Evolutionary conservation across 1,140 invertebrate species (phyloP).

Genomic region (Calephelis virginiensis): DNA sequence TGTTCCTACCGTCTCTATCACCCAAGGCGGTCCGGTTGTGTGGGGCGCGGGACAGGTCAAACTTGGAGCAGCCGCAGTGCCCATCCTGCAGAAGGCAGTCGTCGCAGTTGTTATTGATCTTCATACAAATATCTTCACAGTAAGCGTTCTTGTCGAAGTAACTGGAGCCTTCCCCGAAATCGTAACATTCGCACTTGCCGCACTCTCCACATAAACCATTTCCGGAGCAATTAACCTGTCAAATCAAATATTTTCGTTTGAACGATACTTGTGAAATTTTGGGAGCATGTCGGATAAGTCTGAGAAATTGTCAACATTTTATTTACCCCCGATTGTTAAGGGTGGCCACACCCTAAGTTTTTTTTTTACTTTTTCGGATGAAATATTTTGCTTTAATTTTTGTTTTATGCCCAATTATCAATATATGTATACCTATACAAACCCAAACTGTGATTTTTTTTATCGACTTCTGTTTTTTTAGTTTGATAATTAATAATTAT

Average conservation of each 20-base stretch:
- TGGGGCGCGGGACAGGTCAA: constrained; percentile 27
- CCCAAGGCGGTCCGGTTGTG: constrained; percentile 37
- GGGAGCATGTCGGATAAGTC: too few species aligned
- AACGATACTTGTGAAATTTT: too few species aligned
- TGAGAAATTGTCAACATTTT: too few species aligned
- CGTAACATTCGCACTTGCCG: constrained; percentile 47
- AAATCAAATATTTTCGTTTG: neutral
- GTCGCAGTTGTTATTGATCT: constrained; percentile 41
- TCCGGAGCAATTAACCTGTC: constrained; percentile 40
- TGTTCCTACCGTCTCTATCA: constrained; percentile 37
- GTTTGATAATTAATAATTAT: too few species aligned
- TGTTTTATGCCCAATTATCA: too few species aligned
- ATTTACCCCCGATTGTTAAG: too few species aligned
- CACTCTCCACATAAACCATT: constrained; percentile 52
- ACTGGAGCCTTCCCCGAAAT: constrained; percentile 43
- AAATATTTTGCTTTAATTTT: too few species aligned
- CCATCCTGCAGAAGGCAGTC: constrained; percentile 38
- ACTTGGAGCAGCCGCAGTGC: constrained; percentile 33
- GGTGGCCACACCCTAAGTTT: too few species aligned
- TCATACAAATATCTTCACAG: constrained; percentile 57
- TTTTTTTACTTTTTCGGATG: too few species aligned
- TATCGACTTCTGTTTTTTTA: too few species aligned
- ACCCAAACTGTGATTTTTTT: too few species aligned
- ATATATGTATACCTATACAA: too few species aligned
- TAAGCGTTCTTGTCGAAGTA: constrained; percentile 55